phyloP scores from a whole-genome alignment of 1,140 invertebrate genomes.

The Drosophila tani region DNA sequence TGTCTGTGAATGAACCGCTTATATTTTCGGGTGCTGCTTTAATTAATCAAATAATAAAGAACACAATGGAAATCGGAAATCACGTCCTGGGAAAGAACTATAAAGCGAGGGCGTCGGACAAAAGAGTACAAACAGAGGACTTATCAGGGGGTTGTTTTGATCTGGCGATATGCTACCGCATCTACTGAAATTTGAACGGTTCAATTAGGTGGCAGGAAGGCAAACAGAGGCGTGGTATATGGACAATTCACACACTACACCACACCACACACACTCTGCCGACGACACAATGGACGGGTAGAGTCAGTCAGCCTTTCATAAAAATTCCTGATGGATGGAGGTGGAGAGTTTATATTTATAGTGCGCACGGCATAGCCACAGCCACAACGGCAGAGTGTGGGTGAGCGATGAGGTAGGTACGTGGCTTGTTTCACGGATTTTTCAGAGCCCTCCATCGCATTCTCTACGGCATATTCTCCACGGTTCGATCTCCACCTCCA shows the following conservation, averaged over 20 bases:
- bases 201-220: conserved; percentile 57
- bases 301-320: conserved; percentile 18
- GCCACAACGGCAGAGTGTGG: conserved; percentile 6
- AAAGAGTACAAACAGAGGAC: conserved; percentile 9
- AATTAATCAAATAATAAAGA: conserved; percentile 30
- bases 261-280: conserved; percentile 8
- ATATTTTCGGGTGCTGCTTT: conserved; percentile 1
- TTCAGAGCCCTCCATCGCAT: background rate
- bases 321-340: conserved; percentile 27
- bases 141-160: conserved; percentile 29
- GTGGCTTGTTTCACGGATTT: conserved; percentile 31
- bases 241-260: conserved; percentile 20
- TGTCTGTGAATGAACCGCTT: conserved; percentile 15
- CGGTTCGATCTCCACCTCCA: background rate
- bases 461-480: conserved; percentile 14
- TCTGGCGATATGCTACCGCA: conserved; percentile 7
- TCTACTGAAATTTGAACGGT: conserved; percentile 52
- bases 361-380: conserved; percentile 1
- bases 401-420: conserved; percentile 40
- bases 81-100: conserved; percentile 31
- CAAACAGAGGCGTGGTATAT: conserved; percentile 30
- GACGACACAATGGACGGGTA: conserved; percentile 19
- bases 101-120: conserved; percentile 1
- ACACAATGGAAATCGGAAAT: conserved; percentile 20
- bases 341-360: conserved; percentile 25